These are phyloP conservation scores for Andrena marginata DNA, from an alignment of 2,888 invertebrate genomes.

Conservation along the genomic window DNA sequence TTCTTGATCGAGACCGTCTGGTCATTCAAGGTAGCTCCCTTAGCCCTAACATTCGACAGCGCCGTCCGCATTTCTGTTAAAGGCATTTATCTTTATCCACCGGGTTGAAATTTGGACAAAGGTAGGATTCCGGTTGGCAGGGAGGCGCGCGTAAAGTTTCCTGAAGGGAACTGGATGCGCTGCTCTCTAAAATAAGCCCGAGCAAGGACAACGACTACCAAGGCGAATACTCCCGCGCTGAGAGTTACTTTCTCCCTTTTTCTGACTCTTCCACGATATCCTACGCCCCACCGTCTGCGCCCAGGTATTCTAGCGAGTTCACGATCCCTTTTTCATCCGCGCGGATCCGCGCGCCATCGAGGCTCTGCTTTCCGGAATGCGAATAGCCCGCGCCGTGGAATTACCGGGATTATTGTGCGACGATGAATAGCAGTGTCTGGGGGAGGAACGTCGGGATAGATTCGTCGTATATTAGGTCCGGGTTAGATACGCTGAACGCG, in stretches of 20 bases:
- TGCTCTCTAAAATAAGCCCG: slow-evolving; percentile 51
- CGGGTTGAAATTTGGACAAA: slow-evolving; percentile 43
- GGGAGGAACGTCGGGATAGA: background rate
- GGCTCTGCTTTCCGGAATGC: slow-evolving; percentile 3
- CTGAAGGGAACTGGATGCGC: slow-evolving; percentile 24
- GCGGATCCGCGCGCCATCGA: slow-evolving; percentile 9
- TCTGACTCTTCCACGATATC: background rate
- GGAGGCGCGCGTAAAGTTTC: slow-evolving; percentile 44
- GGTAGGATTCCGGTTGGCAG: slow-evolving; percentile 53
- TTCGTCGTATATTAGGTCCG: background rate
- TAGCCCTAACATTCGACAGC: background rate
- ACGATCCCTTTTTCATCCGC: background rate
- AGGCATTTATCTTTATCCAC: background rate
- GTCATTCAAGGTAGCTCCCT: no score
- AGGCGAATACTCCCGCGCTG: background rate
- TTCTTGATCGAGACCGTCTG: no score
- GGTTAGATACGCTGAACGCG: background rate
- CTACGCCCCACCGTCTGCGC: background rate
- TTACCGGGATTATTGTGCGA: slow-evolving; percentile 28
- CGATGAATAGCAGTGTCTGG: slow-evolving; percentile 5
- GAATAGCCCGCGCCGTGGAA: slow-evolving; percentile 2
- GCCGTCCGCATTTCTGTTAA: background rate
- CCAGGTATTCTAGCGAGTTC: slow-evolving; percentile 11
- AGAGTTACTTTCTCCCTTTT: slow-evolving; percentile 5
- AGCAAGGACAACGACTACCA: slow-evolving; percentile 41